Evolutionary conservation across 2,797 vertebrate species (phyloP).

Genomic region (Lemur catta): DNA sequence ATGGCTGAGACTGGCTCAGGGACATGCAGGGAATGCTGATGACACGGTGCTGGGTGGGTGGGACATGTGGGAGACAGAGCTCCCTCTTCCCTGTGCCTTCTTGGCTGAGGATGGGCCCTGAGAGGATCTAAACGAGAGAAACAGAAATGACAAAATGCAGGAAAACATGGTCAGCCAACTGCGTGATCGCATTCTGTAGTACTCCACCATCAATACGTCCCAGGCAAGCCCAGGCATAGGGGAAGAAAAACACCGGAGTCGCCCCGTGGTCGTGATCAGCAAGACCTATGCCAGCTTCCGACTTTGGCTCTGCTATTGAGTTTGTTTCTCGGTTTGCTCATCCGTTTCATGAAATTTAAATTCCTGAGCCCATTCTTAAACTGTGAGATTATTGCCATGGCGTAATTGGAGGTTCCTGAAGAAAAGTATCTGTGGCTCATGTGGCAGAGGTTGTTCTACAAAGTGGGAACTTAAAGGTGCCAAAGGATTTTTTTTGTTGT

Average conservation of each 20-base stretch:
- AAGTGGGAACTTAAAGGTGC: not conserved
- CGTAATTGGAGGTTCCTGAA: not conserved
- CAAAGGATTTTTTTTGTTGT: not conserved
- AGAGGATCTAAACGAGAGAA: not conserved
- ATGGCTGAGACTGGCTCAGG: not conserved
- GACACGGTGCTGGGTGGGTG: not conserved
- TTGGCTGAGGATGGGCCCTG: not conserved
- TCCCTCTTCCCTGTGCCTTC: not conserved
- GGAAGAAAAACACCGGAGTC: no score
- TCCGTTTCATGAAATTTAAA: not conserved
- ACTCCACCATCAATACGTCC: not conserved
- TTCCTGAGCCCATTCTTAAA: not conserved
- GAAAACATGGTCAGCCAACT: not conserved
- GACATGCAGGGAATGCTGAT: not conserved
- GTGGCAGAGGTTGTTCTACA: not conserved
- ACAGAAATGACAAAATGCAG: not conserved
- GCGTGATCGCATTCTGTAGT: not conserved
- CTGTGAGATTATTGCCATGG: not conserved
- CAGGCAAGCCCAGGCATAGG: not conserved
- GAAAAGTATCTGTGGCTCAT: not conserved
- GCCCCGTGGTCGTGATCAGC: no score
- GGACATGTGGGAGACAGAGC: fast-evolving
- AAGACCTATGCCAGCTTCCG: not conserved
- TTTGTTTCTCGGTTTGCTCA: not conserved
- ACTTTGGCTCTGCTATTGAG: not conserved